Conservation (phyloP, 2,888 invertebrate genomes). For the Chrysotoxum bicinctum region DNA sequence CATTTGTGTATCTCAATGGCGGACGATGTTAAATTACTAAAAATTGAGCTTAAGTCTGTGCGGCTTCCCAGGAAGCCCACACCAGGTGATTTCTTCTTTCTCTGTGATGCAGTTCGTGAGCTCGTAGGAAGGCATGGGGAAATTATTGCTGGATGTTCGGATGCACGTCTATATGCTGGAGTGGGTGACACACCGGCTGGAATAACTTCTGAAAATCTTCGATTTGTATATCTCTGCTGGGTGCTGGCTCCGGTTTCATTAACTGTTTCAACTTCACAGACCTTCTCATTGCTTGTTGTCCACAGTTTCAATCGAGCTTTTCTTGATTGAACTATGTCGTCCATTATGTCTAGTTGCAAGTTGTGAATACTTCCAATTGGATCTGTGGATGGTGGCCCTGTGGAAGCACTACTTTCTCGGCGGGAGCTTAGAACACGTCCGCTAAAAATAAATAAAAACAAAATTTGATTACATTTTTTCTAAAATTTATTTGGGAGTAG, state of each 20-base stretch:
- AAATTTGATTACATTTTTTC: background rate
- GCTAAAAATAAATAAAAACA: conserved; percentile 42
- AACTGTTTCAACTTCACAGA: conserved; percentile 91
- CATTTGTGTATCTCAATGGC: conserved; percentile 90
- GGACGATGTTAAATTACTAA: conserved; percentile 87
- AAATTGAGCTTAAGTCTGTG: conserved; percentile 90
- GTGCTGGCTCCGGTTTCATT: conserved; percentile 85
- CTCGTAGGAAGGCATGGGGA: conserved; percentile 77
- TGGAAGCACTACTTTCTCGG: conserved; percentile 81
- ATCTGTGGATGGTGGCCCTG: conserved; percentile 88
- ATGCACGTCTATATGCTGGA: conserved; percentile 86
- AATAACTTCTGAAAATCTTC: conserved; percentile 89
- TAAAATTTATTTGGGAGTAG: too few species aligned
- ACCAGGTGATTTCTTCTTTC: conserved; percentile 77
- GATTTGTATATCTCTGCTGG: conserved; percentile 85
- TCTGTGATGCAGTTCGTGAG: conserved; percentile 77
- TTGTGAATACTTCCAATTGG: conserved; percentile 90
- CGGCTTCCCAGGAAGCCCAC: conserved; percentile 90
- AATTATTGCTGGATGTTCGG: conserved; percentile 86
- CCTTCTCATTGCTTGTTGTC: conserved; percentile 90
- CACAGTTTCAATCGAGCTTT: conserved; percentile 93
- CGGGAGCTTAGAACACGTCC: conserved; percentile 79
- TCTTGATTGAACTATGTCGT: conserved; percentile 91
- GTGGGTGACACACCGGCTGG: conserved; percentile 81
- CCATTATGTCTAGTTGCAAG: conserved; percentile 93